These are phyloP conservation scores for Acropternis orthonyx DNA, from an alignment of 2,797 vertebrate genomes.

Conservation along the genomic window DNA sequence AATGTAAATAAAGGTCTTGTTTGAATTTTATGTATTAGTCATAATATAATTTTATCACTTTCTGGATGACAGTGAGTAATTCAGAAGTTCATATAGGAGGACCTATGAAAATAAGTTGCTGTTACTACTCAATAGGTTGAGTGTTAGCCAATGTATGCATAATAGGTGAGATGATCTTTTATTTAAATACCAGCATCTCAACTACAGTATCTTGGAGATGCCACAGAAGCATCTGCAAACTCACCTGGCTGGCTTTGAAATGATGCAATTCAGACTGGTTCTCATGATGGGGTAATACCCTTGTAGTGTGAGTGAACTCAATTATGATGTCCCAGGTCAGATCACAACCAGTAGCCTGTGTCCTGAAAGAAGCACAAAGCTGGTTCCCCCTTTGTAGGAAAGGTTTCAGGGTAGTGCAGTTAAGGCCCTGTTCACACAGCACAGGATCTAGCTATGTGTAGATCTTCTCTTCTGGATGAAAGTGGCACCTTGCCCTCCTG, in stretches of 20 bases:
- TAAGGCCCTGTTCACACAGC: not conserved
- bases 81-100: not conserved
- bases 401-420: not conserved
- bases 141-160: not conserved
- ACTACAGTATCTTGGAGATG: not conserved
- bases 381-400: not conserved
- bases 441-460: rapidly evolving
- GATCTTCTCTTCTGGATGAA: not conserved
- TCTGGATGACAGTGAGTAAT: not conserved
- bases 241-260: rapidly evolving
- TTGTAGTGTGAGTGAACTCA: not conserved
- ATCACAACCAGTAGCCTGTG: not conserved
- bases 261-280: not conserved
- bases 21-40: slow-evolving; percentile 47
- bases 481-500: not conserved
- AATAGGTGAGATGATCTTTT: not conserved
- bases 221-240: not conserved
- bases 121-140: not conserved
- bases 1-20: slow-evolving; percentile 58
- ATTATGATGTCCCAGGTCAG: not conserved
- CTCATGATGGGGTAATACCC: not conserved
- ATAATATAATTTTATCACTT: not conserved
- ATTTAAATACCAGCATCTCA: not conserved
- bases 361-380: not conserved
- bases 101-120: not conserved